phyloP scores from a whole-genome alignment of 2,797 vertebrate genomes.

The Hippopotamyrus pictus region DNA sequence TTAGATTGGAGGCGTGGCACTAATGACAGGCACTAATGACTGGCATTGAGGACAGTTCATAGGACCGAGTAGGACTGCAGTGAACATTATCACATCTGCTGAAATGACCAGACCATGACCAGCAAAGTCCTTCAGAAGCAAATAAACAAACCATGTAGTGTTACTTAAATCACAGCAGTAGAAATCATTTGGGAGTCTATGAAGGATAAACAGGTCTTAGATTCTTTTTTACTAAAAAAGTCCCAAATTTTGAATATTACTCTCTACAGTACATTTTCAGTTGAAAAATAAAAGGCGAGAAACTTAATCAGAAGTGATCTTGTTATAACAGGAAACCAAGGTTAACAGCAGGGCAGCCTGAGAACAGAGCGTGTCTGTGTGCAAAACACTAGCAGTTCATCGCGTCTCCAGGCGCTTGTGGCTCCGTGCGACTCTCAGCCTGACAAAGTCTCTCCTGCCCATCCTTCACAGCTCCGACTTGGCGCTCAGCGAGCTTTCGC shows the following conservation, averaged over 20 bases:
- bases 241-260: neutral
- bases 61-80: neutral
- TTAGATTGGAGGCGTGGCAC: neutral
- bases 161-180: neutral
- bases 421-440: neutral
- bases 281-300: neutral
- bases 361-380: neutral
- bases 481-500: constrained; percentile 86
- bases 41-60: neutral
- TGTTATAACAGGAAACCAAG: neutral
- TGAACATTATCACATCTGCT: neutral
- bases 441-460: neutral
- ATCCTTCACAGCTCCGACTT: constrained; percentile 66
- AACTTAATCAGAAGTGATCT: neutral
- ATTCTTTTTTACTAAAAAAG: neutral
- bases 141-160: neutral
- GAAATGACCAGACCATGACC: neutral
- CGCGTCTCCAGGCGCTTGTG: neutral
- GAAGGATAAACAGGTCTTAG: neutral
- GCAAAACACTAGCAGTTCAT: neutral
- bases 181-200: neutral
- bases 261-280: neutral
- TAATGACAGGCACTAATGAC: neutral
- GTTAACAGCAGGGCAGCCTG: neutral
- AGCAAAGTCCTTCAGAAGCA: neutral